phyloP scores from a whole-genome alignment of 2,113 vertebrate genomes.

The Nestor notabilis region DNA sequence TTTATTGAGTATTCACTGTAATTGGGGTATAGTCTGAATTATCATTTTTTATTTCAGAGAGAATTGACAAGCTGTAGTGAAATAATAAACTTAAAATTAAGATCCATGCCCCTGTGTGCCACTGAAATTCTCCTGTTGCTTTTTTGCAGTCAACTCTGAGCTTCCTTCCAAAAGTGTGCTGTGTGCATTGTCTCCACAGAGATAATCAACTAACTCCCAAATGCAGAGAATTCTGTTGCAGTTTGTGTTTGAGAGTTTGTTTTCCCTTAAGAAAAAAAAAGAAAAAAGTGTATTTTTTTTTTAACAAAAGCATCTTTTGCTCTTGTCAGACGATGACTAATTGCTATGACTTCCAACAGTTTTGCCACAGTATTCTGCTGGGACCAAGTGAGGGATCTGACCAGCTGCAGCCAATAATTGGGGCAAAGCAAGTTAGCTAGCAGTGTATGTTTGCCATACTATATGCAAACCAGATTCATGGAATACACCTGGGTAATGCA shows the following conservation, averaged over 20 bases:
- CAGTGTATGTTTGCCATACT: not conserved
- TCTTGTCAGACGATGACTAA: constrained; percentile 13
- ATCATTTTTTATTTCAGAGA: not conserved
- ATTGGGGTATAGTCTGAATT: not conserved
- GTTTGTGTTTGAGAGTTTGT: not conserved
- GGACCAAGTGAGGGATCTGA: not conserved
- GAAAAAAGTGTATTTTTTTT: not conserved
- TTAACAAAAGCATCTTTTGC: not conserved
- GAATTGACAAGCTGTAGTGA: not conserved
- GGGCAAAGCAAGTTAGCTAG: not conserved
- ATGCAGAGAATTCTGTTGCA: not conserved
- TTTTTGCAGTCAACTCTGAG: not conserved
- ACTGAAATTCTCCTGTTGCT: not conserved
- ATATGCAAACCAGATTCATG: not conserved
- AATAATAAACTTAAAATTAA: not conserved
- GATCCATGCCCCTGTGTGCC: not conserved
- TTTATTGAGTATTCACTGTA: not conserved
- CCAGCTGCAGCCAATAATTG: constrained; percentile 18
- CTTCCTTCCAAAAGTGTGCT: not conserved
- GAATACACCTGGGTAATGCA: not conserved
- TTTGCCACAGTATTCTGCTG: not conserved
- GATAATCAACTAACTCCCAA: not conserved
- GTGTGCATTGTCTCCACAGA: not conserved
- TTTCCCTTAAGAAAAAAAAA: not conserved
- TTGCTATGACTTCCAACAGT: constrained; percentile 25